Conservation (phyloP, 2,888 invertebrate species). For the Drosophila gaucha region DNA sequence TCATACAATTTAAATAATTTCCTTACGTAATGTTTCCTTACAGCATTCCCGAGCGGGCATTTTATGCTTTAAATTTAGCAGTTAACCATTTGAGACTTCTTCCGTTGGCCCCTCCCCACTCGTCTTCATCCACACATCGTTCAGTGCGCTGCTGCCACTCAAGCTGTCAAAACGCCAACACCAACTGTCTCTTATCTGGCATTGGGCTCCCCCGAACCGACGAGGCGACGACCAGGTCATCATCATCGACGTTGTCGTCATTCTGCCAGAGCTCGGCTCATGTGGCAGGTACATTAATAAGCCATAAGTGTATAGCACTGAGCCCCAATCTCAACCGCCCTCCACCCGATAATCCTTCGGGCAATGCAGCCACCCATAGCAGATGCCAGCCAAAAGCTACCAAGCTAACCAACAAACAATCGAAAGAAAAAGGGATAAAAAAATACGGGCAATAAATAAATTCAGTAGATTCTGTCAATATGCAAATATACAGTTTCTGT, state of each 20-base stretch:
- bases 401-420: constrained; percentile 27
- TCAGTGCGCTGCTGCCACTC: constrained; percentile 26
- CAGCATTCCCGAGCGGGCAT: background rate
- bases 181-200: constrained; percentile 54
- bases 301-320: constrained; percentile 47
- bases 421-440: constrained; percentile 18
- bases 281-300: constrained; percentile 61
- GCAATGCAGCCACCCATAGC: constrained; percentile 1
- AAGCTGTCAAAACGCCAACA: constrained; percentile 64
- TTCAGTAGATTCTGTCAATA: constrained; percentile 15
- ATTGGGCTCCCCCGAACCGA: background rate
- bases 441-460: background rate
- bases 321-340: background rate
- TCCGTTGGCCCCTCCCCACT: too few relatives aligned
- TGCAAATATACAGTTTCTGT: constrained; percentile 22
- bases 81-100: constrained; percentile 8
- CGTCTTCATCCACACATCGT: background rate
- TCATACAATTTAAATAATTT: constrained; percentile 3
- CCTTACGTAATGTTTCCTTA: background rate
- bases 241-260: constrained; percentile 27
- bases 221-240: constrained; percentile 10
- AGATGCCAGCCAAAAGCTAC: constrained; percentile 12
- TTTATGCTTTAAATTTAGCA: constrained; percentile 13
- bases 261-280: constrained; percentile 29
- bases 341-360: background rate